Evolutionary conservation across 1,140 invertebrate genomes (phyloP).

Genomic region (Aphis craccivora): DNA sequence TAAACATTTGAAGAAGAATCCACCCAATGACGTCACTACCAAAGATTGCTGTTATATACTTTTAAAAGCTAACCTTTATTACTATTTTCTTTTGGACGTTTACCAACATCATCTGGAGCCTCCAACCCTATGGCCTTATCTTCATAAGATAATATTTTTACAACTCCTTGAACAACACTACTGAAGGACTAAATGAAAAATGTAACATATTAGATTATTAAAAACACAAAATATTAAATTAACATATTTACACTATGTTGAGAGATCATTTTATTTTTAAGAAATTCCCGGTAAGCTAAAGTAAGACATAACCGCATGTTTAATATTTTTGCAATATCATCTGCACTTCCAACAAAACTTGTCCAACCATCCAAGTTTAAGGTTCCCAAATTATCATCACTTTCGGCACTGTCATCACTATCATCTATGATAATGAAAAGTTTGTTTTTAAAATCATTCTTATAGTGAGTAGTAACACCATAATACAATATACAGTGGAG

Average conservation of each 20-base stretch:
- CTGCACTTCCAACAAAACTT: conserved; percentile 22
- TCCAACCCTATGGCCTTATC: conserved; percentile 75
- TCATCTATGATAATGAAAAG: conserved; percentile 11
- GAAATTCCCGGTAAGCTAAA: conserved; percentile 44
- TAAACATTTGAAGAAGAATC: too few species aligned
- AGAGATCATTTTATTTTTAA: conserved; percentile 37
- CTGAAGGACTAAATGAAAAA: conserved; percentile 73
- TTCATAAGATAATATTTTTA: conserved; percentile 75
- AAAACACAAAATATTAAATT: conserved; percentile 16
- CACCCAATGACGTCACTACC: too few species aligned
- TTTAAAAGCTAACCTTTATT: conserved; percentile 42
- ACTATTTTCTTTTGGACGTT: conserved; percentile 68
- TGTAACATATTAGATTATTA: neutral
- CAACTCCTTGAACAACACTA: conserved; percentile 73
- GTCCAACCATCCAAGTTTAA: conserved; percentile 36
- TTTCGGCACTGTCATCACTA: conserved; percentile 49
- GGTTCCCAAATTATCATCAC: neutral
- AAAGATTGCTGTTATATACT: too few species aligned
- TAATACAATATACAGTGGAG: too few species aligned
- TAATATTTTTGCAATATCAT: conserved; percentile 59
- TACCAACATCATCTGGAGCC: conserved; percentile 79
- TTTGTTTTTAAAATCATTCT: neutral
- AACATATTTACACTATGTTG: conserved; percentile 28
- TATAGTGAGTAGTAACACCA: neutral
- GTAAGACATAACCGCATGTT: conserved; percentile 61